Conservation (phyloP, 1,140 invertebrate species). For the Paralvinella palmiformis region DNA sequence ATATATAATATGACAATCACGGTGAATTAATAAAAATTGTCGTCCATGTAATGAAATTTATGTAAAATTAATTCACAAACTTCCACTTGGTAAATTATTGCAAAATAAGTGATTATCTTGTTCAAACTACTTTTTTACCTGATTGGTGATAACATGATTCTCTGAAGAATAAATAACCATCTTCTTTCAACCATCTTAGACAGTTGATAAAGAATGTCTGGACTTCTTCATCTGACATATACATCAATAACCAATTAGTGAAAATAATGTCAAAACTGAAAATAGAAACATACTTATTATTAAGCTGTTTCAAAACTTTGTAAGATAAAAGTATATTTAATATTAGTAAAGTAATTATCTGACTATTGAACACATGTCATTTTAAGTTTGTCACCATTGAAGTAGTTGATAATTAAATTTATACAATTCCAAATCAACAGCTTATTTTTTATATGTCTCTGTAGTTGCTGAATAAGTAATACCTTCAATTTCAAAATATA, state of each 20-base stretch:
- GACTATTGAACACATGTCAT: slow-evolving; percentile 54
- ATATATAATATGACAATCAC: neutral
- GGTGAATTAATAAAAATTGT: neutral
- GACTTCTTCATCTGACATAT: slow-evolving; percentile 55
- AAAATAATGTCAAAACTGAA: slow-evolving; percentile 55
- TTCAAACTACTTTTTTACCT: no score
- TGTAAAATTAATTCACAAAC: no score
- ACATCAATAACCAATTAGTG: slow-evolving; percentile 63
- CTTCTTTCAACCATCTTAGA: slow-evolving; percentile 53
- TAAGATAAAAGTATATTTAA: neutral
- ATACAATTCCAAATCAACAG: slow-evolving; percentile 59
- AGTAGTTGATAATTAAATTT: slow-evolving; percentile 52
- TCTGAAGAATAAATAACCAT: slow-evolving; percentile 54
- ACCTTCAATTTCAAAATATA: no score
- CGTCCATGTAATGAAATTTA: neutral
- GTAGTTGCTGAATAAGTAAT: slow-evolving; percentile 52
- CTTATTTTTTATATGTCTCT: slow-evolving; percentile 52
- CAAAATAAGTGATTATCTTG: neutral
- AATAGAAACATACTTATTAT: slow-evolving; percentile 1
- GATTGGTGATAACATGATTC: slow-evolving; percentile 54
- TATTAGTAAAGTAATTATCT: no score
- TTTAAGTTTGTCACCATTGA: slow-evolving; percentile 51
- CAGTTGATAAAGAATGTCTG: slow-evolving; percentile 50
- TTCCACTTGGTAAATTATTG: neutral
- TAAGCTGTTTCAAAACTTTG: neutral